Conservation (phyloP, 2,888 invertebrate species). For the Cheilosia variabilis region DNA sequence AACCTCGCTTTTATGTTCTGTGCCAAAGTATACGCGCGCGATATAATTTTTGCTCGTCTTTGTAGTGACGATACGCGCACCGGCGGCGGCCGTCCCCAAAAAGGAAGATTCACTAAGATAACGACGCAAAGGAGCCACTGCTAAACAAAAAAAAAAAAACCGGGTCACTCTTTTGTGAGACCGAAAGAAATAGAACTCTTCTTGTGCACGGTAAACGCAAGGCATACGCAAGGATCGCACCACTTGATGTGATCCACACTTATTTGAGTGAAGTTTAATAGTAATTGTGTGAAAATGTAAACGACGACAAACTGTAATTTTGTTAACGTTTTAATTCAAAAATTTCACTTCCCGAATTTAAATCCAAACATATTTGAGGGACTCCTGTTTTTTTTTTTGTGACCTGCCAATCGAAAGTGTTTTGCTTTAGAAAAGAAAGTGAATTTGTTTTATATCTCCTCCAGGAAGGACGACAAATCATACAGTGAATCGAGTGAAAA, state of each 20-base stretch:
- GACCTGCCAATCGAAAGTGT: too few species aligned
- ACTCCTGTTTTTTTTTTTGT: too few species aligned
- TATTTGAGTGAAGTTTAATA: constrained; percentile 16
- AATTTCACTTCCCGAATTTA: too few species aligned
- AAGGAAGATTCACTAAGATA: constrained; percentile 70
- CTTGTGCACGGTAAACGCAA: neutral
- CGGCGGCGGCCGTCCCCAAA: constrained; percentile 70
- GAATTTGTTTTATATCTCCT: neutral
- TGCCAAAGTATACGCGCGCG: constrained; percentile 64
- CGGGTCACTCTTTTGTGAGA: constrained; percentile 51
- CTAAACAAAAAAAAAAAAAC: constrained; percentile 9
- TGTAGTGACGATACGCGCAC: constrained; percentile 70
- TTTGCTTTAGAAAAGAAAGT: neutral
- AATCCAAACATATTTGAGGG: too few species aligned
- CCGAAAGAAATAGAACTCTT: constrained; percentile 46
- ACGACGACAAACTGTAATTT: neutral
- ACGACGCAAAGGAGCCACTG: constrained; percentile 35
- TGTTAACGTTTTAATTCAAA: too few species aligned
- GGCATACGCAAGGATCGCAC: constrained; percentile 41
- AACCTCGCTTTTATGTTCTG: constrained; percentile 59
- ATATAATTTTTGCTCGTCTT: constrained; percentile 72
- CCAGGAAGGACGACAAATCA: neutral
- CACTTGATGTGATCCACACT: constrained; percentile 14
- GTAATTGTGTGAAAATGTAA: constrained; percentile 10
- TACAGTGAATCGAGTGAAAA: neutral